These are phyloP conservation scores for Sialis lutaria DNA, from an alignment of 2,888 invertebrate genomes.

Conservation along the genomic window DNA sequence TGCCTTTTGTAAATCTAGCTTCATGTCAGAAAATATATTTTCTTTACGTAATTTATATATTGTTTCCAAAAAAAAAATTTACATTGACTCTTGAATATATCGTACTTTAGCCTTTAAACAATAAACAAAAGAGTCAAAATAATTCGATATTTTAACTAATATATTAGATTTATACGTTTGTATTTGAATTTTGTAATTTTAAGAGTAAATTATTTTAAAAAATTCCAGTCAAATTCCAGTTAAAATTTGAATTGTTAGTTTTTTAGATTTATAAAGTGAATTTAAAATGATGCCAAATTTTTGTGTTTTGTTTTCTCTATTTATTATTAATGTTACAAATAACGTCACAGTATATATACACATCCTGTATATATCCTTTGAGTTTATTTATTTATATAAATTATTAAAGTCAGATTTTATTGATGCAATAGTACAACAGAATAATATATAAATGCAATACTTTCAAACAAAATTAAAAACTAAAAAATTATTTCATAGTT, in stretches of 20 bases:
- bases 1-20: constrained; percentile 20
- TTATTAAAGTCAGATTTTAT: background rate
- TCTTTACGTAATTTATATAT: constrained; percentile 17
- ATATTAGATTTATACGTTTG: background rate
- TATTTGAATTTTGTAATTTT: background rate
- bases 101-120: background rate
- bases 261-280: background rate
- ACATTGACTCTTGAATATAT: background rate
- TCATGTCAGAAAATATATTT: constrained; percentile 17
- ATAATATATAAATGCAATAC: background rate
- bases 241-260: background rate
- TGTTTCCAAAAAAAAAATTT: constrained; percentile 8
- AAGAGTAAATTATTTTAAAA: background rate
- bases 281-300: constrained; percentile 4
- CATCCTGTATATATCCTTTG: background rate
- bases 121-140: background rate
- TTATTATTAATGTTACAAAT: background rate
- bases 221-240: background rate
- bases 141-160: background rate
- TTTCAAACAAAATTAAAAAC: background rate
- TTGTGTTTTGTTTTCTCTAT: background rate
- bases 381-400: background rate
- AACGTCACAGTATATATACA: background rate
- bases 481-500: no score
- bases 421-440: constrained; percentile 5